Conservation (phyloP, 92 coral and sea anemone genomes). For the Phenganax marumi region DNA sequence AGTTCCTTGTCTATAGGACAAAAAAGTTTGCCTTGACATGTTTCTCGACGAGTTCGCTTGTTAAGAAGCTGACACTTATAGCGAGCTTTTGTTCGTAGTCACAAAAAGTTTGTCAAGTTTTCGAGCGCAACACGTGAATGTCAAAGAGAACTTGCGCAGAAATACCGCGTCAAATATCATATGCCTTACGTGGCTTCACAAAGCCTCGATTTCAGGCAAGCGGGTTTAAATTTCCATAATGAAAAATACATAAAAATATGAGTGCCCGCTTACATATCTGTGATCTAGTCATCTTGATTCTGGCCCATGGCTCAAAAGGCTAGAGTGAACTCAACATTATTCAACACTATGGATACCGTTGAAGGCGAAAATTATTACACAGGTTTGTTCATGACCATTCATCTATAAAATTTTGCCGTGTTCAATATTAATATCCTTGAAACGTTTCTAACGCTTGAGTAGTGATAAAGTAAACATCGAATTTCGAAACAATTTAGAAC, state of each 20-base stretch:
- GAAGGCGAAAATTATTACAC: conserved; percentile 39
- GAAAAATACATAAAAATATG: not conserved
- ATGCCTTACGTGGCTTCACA: not conserved
- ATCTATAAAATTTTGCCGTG: not conserved
- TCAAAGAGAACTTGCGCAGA: not conserved
- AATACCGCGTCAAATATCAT: not conserved
- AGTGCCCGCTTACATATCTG: conserved; percentile 14
- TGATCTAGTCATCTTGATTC: not conserved
- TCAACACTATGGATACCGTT: conserved; percentile 15
- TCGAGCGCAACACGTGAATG: no score
- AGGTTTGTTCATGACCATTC: conserved; percentile 8
- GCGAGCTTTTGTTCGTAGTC: no score
- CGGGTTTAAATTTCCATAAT: conserved; percentile 8
- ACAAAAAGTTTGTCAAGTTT: no score
- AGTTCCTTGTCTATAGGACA: no score
- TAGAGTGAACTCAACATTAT: conserved; percentile 9
- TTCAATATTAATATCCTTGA: no score
- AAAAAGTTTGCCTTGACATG: no score
- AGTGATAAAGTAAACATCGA: not conserved
- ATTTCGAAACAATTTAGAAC: not conserved
- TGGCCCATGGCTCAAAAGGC: conserved; percentile 13
- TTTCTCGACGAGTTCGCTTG: no score
- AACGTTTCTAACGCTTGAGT: not conserved
- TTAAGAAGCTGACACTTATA: no score
- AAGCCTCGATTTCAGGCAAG: conserved; percentile 33